A percentile compares a stretch with the other conserved stretches of the same genome.
These are phyloP conservation scores for Phylloscopus whistleri DNA, from an alignment of 2,113 vertebrate species.

Conservation along the genomic window DNA sequence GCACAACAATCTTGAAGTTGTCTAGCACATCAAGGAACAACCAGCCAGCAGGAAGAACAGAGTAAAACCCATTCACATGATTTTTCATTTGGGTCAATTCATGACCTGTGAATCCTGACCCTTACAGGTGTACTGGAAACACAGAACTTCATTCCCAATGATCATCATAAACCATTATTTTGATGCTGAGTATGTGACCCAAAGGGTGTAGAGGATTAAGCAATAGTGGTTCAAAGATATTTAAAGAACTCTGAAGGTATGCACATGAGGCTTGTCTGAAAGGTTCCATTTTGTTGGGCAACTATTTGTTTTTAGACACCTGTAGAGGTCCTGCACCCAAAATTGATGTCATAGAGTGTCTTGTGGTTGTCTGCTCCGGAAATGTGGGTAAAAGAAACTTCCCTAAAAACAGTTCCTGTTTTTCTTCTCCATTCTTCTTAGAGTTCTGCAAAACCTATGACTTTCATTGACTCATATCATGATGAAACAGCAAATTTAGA, in stretches of 20 bases:
- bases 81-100: not conserved
- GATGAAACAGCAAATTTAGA: not conserved
- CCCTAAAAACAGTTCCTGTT: conserved; percentile 43
- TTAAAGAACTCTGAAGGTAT: not conserved
- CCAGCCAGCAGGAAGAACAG: not conserved
- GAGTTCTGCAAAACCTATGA: not conserved
- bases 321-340: not conserved
- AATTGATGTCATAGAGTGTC: not conserved
- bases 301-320: not conserved
- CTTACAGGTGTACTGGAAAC: not conserved
- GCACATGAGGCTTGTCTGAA: not conserved
- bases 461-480: conserved; percentile 2
- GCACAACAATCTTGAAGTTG: not conserved
- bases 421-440: conserved; percentile 26
- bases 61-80: not conserved
- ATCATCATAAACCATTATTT: not conserved
- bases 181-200: not conserved
- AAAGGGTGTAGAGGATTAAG: not conserved
- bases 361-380: conserved; percentile 52
- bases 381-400: conserved; percentile 12
- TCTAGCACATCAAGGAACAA: not conserved
- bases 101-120: not conserved
- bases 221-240: not conserved
- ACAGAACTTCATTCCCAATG: accelerated
- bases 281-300: not conserved